Evolutionary conservation across 2,888 invertebrate species (phyloP), one percentile per base, ranked within the genome.

Genomic region (Caenorhabditis sulstoni): DNA sequence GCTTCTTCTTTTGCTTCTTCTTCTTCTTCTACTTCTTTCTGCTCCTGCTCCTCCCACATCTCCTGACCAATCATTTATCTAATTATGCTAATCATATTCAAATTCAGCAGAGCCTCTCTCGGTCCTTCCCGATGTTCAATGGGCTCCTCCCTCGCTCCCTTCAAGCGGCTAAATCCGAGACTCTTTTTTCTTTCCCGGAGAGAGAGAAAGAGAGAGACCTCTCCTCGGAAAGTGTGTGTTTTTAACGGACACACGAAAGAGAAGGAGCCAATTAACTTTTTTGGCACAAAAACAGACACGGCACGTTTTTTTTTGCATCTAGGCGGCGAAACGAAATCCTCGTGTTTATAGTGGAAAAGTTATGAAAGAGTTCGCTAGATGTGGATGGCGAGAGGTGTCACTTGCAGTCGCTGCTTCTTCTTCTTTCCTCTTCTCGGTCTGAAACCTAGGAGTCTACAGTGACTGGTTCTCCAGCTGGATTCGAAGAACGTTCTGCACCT

Each of bases 31-130:
- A 35, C 5, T n/a, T 23, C 18, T 44, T 45, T 23, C 35, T 35
- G 16, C 45, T 3, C 41, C 11, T 23, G 16, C 20, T 20, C 9
- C 20, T 37, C 37, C 55, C 37, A 11, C 41, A 29, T 37, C 22
- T 5, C 58, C 44, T 74, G 66, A 65, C 53, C 65, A 55, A 71
- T 70, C 77, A 62, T 55, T 70, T 59, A 64, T 71, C 71, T 77
- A 65, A 77, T 77, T 77, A 77, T 77, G 65, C 64, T 77, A 77
- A 77, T 70, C 53, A 70, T 70, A 77, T 65, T 57, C 76, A 59
- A 70, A 64, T 29, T 29, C 29, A 29, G 29, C 29, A 50, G 57
- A 55, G 53, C 53, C 53, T 23, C 55, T 41, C 53, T 29, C 29
- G 29, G 29, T 7, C 41, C 20, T 18, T 41, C 52, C 61, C 67